Conservation (phyloP, 2,888 invertebrate genomes). For the Deilephila porcellus region DNA sequence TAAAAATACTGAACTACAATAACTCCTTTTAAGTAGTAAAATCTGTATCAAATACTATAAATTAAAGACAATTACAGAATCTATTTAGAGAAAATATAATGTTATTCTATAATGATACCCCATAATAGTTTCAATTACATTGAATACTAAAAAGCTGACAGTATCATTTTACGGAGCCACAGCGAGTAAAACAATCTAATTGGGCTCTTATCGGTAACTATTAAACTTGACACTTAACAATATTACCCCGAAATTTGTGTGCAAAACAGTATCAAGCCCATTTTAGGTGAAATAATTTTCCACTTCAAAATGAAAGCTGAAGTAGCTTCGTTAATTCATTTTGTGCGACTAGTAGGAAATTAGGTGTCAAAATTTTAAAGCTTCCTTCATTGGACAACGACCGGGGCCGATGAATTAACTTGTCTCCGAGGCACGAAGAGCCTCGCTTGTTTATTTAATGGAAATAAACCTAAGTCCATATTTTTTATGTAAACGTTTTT, state of each 20-base stretch:
- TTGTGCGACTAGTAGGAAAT: neutral
- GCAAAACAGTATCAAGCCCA: neutral
- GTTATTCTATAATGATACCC: no score
- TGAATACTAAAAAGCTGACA: no score
- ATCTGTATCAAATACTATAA: no score
- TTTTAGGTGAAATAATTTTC: neutral
- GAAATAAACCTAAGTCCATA: neutral
- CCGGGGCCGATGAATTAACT: neutral
- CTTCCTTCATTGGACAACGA: neutral
- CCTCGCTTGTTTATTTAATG: neutral
- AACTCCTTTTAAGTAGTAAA: no score
- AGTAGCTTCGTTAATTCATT: slow-evolving; percentile 2
- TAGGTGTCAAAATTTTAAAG: neutral
- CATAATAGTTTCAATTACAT: no score
- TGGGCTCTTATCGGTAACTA: neutral
- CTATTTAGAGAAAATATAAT: no score
- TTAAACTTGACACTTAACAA: neutral
- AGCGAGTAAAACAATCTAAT: neutral
- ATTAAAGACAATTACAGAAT: no score
- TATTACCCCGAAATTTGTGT: neutral
- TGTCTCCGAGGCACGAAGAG: neutral
- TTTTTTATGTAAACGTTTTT: no score
- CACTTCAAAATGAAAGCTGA: neutral
- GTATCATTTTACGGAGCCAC: no score
- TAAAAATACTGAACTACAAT: no score